These are phyloP conservation scores for Probosciger aterrimus DNA, from an alignment of 2,113 vertebrate genomes.

Conservation along the genomic window DNA sequence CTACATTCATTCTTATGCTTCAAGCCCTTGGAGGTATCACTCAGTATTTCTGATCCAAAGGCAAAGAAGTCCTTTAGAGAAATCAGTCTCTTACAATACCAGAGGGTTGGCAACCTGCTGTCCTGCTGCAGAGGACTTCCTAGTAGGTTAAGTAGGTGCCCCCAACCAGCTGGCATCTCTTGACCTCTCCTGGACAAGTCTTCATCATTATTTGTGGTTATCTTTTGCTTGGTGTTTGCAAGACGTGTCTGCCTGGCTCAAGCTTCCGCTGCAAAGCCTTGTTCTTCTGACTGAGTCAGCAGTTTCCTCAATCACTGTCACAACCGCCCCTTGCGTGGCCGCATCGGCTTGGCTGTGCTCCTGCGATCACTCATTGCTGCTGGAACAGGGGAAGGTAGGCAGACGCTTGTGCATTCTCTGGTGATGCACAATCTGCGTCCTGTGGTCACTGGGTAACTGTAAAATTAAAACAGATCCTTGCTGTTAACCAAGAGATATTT, in stretches of 20 bases:
- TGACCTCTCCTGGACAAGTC: not conserved
- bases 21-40: not conserved
- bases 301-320: not conserved
- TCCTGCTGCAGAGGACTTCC: not conserved
- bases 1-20: not conserved
- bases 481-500: conserved; percentile 47
- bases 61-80: not conserved
- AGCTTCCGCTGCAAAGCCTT: not conserved
- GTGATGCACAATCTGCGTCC: conserved; percentile 15
- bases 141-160: not conserved
- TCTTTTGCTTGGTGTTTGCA: not conserved
- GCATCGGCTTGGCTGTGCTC: not conserved
- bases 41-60: not conserved
- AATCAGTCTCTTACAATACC: not conserved
- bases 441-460: conserved; percentile 29
- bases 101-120: not conserved
- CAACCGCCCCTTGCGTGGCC: not conserved
- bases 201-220: not conserved
- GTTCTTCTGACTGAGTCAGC: conserved; percentile 4
- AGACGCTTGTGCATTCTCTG: not conserved
- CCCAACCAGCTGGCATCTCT: not conserved
- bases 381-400: not conserved
- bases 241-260: not conserved
- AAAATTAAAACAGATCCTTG: conserved; percentile 46
- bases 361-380: not conserved